A percentile compares a stretch with the other conserved stretches of the same genome.
phyloP scores from a whole-genome alignment of 2,888 invertebrate genomes.

The Agrilus mali region DNA sequence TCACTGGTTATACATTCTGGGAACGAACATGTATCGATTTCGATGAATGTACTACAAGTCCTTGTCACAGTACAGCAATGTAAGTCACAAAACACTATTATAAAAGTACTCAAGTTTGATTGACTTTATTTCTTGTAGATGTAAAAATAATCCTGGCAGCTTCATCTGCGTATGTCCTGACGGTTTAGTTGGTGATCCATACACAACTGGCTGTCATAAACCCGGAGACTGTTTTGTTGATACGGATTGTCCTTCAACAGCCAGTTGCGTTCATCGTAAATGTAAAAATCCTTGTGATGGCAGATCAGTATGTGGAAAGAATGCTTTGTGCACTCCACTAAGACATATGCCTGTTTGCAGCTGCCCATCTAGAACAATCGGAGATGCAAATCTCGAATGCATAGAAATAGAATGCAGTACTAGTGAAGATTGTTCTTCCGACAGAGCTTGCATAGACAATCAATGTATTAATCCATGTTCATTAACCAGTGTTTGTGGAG shows the following conservation, averaged over 20 bases:
- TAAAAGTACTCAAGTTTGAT: background rate
- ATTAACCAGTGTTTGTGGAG: slow-evolving; percentile 70
- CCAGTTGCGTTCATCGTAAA: slow-evolving; percentile 59
- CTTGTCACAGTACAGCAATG: slow-evolving; percentile 66
- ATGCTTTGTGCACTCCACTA: slow-evolving; percentile 60
- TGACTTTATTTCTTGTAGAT: slow-evolving; percentile 27
- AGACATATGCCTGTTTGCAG: slow-evolving; percentile 61
- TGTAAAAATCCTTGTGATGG: slow-evolving; percentile 69
- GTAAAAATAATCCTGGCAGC: slow-evolving; percentile 67
- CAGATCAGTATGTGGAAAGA: slow-evolving; percentile 53
- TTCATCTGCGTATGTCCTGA: slow-evolving; percentile 66
- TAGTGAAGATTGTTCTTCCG: slow-evolving; percentile 59
- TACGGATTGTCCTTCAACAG: slow-evolving; percentile 64
- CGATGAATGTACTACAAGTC: slow-evolving; percentile 64
- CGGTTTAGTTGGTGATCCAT: slow-evolving; percentile 68
- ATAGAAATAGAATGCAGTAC: slow-evolving; percentile 62
- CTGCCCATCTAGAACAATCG: slow-evolving; percentile 62
- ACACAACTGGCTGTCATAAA: slow-evolving; percentile 59
- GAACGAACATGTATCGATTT: slow-evolving; percentile 64
- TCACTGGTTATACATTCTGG: slow-evolving; percentile 55
- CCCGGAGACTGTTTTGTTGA: slow-evolving; percentile 75
- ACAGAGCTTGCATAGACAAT: slow-evolving; percentile 64
- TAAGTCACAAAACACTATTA: slow-evolving; percentile 23
- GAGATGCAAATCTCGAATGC: slow-evolving; percentile 64
- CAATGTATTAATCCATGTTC: slow-evolving; percentile 74